Percentiles rank a stretch among this genome's conserved stretches.
Evolutionary conservation across 1,140 invertebrate species (phyloP).

Genomic region (Thalassaphorura encarpata): DNA sequence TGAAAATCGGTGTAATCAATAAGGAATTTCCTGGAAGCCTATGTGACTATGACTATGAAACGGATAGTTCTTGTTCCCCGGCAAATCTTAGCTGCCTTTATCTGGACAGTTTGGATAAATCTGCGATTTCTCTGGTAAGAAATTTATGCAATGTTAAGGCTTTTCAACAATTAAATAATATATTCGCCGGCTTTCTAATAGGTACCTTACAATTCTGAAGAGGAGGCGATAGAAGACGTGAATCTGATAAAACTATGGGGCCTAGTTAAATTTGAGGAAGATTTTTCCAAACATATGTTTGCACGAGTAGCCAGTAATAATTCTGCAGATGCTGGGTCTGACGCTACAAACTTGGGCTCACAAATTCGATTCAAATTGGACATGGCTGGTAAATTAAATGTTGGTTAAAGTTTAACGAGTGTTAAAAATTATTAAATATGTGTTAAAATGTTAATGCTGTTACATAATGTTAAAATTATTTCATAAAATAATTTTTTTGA

Average conservation of each 20-base stretch:
- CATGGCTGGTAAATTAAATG: slow-evolving; percentile 51
- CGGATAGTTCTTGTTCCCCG: neutral
- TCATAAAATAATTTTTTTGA: too few relatives aligned
- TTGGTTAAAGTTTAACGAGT: too few relatives aligned
- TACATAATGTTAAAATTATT: too few relatives aligned
- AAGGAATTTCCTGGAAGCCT: slow-evolving; percentile 49
- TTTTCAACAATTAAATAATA: too few relatives aligned
- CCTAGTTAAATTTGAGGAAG: slow-evolving; percentile 56
- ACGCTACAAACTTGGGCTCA: too few relatives aligned
- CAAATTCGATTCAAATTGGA: slow-evolving; percentile 58
- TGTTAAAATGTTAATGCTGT: too few relatives aligned
- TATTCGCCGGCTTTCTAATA: too few relatives aligned
- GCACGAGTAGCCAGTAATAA: slow-evolving; percentile 46
- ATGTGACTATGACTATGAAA: neutral
- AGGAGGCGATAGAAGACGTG: slow-evolving; percentile 51
- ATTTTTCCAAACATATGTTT: slow-evolving; percentile 59
- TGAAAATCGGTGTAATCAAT: slow-evolving; percentile 76
- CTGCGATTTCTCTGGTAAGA: too few relatives aligned
- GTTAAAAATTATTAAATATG: too few relatives aligned
- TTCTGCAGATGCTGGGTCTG: slow-evolving; percentile 40
- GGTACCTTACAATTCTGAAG: slow-evolving; percentile 42
- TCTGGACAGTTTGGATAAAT: too few relatives aligned
- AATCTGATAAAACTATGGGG: slow-evolving; percentile 53
- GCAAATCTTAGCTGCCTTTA: too few relatives aligned
- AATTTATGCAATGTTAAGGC: too few relatives aligned